A percentile compares a stretch with the other conserved stretches of the same genome.
These are phyloP conservation scores for Acronicta psi DNA, from an alignment of 2,888 invertebrate species.

Conservation along the genomic window DNA sequence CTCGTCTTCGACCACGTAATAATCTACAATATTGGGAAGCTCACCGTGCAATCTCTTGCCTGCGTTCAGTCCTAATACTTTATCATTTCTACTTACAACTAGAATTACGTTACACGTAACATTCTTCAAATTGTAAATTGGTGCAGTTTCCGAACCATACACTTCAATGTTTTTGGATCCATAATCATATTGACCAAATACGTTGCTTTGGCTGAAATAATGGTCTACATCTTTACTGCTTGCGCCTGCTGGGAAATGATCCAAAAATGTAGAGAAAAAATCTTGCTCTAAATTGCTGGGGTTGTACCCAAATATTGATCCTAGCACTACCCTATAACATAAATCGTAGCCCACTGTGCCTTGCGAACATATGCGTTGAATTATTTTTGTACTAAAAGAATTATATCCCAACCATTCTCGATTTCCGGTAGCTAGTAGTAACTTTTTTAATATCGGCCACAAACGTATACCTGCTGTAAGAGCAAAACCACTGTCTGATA, in stretches of 20 bases:
- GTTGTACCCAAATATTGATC: slow-evolving; percentile 14
- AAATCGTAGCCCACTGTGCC: slow-evolving; percentile 29
- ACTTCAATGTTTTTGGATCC: slow-evolving; percentile 3
- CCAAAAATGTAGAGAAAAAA: slow-evolving; percentile 4
- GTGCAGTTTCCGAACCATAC: slow-evolving; percentile 21
- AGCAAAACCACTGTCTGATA: slow-evolving; percentile 15
- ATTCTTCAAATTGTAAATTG: slow-evolving; percentile 21
- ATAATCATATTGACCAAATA: slow-evolving; percentile 20
- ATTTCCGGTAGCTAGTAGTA: background rate
- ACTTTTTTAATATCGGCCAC: slow-evolving; percentile 6
- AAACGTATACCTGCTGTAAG: background rate
- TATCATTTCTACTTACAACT: slow-evolving; percentile 16
- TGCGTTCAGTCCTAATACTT: slow-evolving; percentile 5
- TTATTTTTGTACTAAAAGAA: slow-evolving; percentile 2
- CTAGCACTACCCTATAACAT: slow-evolving; percentile 6
- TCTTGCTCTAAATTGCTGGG: slow-evolving; percentile 5
- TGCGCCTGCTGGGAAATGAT: slow-evolving; percentile 19
- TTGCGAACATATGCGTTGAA: slow-evolving; percentile 26
- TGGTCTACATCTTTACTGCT: slow-evolving; percentile 14
- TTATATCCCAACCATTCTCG: slow-evolving; percentile 30
- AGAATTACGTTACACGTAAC: slow-evolving; percentile 21
- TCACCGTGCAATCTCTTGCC: slow-evolving; percentile 3
- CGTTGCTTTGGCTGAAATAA: background rate
- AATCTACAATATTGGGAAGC: slow-evolving; percentile 22
- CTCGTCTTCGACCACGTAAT: slow-evolving; percentile 8